phyloP scores from a whole-genome alignment of 2,797 vertebrate genomes.

The Phaenicophaeus curvirostris region DNA sequence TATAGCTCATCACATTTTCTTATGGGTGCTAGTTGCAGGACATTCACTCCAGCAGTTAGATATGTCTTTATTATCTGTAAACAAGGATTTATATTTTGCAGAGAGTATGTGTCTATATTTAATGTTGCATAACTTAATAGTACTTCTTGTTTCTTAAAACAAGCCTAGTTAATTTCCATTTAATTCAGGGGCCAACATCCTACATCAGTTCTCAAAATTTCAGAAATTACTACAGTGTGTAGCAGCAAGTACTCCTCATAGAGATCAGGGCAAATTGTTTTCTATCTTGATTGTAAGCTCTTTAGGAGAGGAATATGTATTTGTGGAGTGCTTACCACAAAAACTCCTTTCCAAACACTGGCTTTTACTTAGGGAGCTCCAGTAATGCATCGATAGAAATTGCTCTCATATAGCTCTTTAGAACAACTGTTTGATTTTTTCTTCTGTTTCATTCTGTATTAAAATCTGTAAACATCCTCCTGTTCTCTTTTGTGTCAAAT shows the following conservation, averaged over 20 bases:
- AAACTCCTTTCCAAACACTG: background rate
- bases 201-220: background rate
- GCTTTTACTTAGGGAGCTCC: background rate
- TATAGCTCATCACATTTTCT: background rate
- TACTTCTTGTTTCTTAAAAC: background rate
- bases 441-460: background rate
- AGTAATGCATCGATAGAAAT: background rate
- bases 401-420: background rate
- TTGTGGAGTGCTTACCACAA: background rate
- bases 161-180: background rate
- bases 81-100: background rate
- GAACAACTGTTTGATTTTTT: background rate
- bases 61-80: background rate
- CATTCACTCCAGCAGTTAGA: background rate
- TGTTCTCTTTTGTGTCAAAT: background rate
- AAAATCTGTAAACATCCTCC: background rate
- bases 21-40: background rate
- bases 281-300: background rate
- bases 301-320: background rate
- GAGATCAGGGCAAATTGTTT: background rate
- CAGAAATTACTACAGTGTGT: background rate
- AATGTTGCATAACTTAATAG: background rate
- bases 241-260: background rate
- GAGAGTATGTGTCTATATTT: background rate
- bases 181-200: background rate